Conservation (phyloP, 1,140 invertebrate species). For the Drosophila bocki region DNA sequence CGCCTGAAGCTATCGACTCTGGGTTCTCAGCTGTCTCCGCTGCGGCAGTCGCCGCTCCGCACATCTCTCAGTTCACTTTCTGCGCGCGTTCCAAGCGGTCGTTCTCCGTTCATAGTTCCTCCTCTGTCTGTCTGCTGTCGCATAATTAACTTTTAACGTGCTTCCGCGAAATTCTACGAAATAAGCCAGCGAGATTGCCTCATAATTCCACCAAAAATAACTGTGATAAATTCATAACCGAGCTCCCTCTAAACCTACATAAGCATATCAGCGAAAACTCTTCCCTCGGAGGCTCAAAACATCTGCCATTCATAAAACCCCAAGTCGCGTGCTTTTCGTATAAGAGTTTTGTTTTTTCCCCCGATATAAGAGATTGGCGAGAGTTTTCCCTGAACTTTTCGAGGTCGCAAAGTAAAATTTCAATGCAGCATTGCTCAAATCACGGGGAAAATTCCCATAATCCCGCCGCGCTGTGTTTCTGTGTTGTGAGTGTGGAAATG, state of each 20-base stretch:
- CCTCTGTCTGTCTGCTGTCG: conserved; percentile 20
- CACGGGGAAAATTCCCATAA: not conserved
- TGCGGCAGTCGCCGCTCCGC: conserved; percentile 21
- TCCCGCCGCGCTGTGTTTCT: not conserved
- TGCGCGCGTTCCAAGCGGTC: conserved; percentile 70
- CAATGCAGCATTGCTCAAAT: conserved; percentile 17
- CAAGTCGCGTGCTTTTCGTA: conserved; percentile 53
- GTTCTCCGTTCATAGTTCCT: conserved; percentile 37
- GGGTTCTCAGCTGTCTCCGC: conserved; percentile 25
- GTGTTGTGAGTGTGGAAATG: conserved; percentile 45
- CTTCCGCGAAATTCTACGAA: conserved; percentile 58
- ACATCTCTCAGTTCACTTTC: conserved; percentile 63
- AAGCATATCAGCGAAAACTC: conserved; percentile 1
- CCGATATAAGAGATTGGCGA: conserved; percentile 36
- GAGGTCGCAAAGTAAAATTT: conserved; percentile 51
- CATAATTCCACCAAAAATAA: conserved; percentile 23
- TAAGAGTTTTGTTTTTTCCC: conserved; percentile 35
- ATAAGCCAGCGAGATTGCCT: conserved; percentile 31
- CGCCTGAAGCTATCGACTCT: not conserved
- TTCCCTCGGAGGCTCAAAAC: conserved; percentile 3
- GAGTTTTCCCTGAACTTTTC: conserved; percentile 47
- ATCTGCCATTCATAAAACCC: conserved; percentile 50
- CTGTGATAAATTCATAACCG: conserved; percentile 62
- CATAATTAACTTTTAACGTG: conserved; percentile 52
- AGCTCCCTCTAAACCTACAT: conserved; percentile 6